Conservation (phyloP, 1,140 invertebrate species). For the Rhagoletis pomonella region DNA sequence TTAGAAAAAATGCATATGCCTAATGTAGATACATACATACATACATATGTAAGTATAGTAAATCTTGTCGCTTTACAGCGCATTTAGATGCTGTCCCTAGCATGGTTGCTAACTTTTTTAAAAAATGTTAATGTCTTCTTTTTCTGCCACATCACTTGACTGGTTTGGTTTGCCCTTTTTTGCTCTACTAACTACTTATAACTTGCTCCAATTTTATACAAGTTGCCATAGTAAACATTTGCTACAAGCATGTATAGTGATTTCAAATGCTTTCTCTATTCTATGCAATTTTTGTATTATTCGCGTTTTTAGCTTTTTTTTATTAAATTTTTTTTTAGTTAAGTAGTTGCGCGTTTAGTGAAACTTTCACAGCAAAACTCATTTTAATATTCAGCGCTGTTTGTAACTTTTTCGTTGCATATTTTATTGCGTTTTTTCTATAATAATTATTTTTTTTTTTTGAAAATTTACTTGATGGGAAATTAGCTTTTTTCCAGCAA, state of each 20-base stretch:
- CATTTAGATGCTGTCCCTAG: no score
- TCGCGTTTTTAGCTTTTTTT: background rate
- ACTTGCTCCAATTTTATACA: slow-evolving; percentile 17
- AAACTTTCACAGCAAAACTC: slow-evolving; percentile 2
- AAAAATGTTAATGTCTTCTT: no score
- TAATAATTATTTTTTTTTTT: background rate
- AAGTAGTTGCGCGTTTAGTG: background rate
- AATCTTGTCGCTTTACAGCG: no score
- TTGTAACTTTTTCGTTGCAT: background rate
- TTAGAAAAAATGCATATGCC: no score
- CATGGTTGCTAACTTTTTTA: no score
- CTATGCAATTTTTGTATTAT: background rate
- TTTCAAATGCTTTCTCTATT: background rate
- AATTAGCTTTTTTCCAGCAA: slow-evolving; percentile 13
- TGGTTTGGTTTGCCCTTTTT: background rate
- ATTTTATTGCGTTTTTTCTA: background rate
- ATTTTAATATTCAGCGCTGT: background rate
- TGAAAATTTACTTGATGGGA: background rate
- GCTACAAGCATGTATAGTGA: no score
- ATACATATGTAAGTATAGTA: no score
- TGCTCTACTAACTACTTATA: background rate
- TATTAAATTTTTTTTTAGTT: background rate
- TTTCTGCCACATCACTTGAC: background rate
- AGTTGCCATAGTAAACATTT: background rate
- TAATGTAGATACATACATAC: no score